Evolutionary conservation across 2,113 vertebrate species (phyloP), one percentile per base, ranked within the genome.

Genomic region (Catharus minimus): DNA sequence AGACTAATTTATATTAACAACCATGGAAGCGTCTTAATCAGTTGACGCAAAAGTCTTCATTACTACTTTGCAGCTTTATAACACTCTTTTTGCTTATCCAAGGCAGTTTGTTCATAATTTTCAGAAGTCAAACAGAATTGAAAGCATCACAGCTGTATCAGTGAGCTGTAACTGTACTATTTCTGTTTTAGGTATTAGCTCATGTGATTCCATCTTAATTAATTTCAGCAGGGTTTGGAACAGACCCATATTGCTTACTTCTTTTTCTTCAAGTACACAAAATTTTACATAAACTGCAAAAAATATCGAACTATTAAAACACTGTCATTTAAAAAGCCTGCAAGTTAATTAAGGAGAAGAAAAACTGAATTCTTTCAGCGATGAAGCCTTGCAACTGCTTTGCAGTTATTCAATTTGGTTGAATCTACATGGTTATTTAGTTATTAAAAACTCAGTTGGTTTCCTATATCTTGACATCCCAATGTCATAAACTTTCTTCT

Each of bases 1-100:
- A 86, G 24, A 52, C 28, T 88, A 22, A 60, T 83, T 94, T 80
- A 88, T 71, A 64, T 57, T 91, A 90, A 64, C 56, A 89, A 46
- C 19, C 65, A 32, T 9, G 52, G 13, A 33, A 88, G 41, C 24
- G 47, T 79, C 53, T 88, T 81, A 81, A 88, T 86, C 79, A 64
- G 11, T 7, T 15, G 53, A 32, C 61, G 60, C 27, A 50, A 7
- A 91, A 86, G 30, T n/a, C 38, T 69, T 80, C 58, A 33, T 76
- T 79, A 32, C 16, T 64, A 39, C 33, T 76, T 66, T 76, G 43
- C 36, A 69, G 67, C 36, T 91, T 74, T 60, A 1, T 15, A 75
- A 58, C 15, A 58, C 11, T 47, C 67, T 15, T 58, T 74, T 84
- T 73, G 14, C 27, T 82, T 73, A 44, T 77, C 41, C 41, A 64